Evolutionary conservation across 2,888 invertebrate genomes (phyloP), one percentile per base, ranked within the genome.

Genomic region (Dorcus hopei): DNA sequence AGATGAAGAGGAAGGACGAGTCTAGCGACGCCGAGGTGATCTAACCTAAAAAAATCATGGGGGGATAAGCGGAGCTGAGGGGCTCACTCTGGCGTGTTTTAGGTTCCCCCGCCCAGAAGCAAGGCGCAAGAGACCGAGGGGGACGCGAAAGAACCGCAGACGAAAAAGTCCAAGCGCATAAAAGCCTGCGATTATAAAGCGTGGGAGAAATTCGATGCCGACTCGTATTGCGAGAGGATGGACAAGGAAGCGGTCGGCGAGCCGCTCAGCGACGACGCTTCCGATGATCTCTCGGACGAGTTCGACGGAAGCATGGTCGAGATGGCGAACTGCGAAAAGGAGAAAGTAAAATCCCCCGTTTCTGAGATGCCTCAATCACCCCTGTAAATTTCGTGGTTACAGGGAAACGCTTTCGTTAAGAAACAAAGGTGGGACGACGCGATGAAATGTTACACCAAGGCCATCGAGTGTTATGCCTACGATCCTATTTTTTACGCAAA

Each of bases 401-500:
- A 87, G 82, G 97, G 97, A 16, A 97, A 97, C 77, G 81, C 80
- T 65, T 87, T 85, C 74, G 95, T 95, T 16, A 89, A 88, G 70
- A 75, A 82, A 39, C 83, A 89, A 67, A 87, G 93, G 71, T 98
- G 91, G 85, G 85, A 87, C 23, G 88, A 91, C 65, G 98, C 98
- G 0, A 88, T 96, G 58, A 79, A 84, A 5, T 91, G 90, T 74
- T 99, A 98, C 75, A 88, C 87, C 43, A 85, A 89, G 73, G 97
- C 97, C 0, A 95, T 98, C 41, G 87, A 90, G 59, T 77, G 89
- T 57, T 92, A 91, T 69, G 84, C 88, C 7, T 84, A 86, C 74
- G 87, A 93, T 75, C 86, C 95, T 2, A 83, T 92, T 9, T 91
- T 90, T 73, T 93, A 85, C 70, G 92, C 93, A 0, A 97, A 97